These are phyloP conservation scores for Girardinichthys multiradiatus DNA, from an alignment of 2,113 vertebrate genomes.

Conservation along the genomic window DNA sequence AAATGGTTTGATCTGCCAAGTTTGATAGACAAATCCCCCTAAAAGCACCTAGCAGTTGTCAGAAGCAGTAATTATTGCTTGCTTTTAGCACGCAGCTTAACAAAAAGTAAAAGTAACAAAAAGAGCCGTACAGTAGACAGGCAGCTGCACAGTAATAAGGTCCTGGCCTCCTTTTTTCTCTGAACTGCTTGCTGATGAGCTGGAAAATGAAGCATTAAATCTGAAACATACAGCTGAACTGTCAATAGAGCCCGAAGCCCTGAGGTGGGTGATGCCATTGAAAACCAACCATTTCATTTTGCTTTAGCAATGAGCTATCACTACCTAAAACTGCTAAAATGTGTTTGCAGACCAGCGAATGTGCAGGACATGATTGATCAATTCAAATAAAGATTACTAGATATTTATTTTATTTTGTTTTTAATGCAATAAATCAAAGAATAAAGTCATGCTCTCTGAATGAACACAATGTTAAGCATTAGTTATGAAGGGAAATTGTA, in stretches of 20 bases:
- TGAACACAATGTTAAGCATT: too few species aligned
- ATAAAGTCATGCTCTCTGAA: neutral
- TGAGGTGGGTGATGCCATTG: constrained; percentile 40
- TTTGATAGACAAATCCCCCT: constrained; percentile 1
- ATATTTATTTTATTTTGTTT: constrained; percentile 8
- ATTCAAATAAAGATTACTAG: constrained; percentile 35
- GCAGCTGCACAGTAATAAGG: constrained; percentile 41
- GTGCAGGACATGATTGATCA: neutral
- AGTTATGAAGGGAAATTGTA: neutral
- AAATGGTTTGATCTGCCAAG: constrained; percentile 1
- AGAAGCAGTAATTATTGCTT: constrained; percentile 5
- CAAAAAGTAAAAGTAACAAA: too few species aligned
- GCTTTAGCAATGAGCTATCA: constrained; percentile 53
- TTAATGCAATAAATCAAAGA: constrained; percentile 2
- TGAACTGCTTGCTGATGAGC: constrained; percentile 54
- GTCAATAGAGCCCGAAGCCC: constrained; percentile 46
- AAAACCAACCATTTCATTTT: constrained; percentile 59
- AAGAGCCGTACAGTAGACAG: constrained; percentile 28
- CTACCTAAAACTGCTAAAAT: constrained; percentile 18
- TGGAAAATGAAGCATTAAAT: constrained; percentile 66
- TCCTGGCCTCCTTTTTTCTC: constrained; percentile 37
- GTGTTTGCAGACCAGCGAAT: constrained; percentile 23
- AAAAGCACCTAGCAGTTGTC: neutral
- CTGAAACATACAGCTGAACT: constrained; percentile 63
- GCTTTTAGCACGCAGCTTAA: constrained; percentile 21